Evolutionary conservation across 2,888 invertebrate species (phyloP), one percentile per base, ranked within the genome.

Genomic region (Athalia rosae): DNA sequence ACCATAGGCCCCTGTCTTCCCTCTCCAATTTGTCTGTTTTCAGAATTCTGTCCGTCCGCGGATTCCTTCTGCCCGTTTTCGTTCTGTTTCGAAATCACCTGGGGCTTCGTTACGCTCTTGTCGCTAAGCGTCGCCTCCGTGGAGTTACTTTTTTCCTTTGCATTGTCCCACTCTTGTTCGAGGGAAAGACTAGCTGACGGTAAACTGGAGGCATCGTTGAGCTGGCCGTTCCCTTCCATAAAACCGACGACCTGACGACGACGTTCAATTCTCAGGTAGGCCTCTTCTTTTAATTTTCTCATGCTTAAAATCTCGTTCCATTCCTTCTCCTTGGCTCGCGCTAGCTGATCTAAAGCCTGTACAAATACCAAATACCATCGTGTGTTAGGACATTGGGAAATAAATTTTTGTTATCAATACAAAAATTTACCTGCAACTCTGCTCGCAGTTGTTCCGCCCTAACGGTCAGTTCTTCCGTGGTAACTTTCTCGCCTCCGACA

Each of bases 201-300:
- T 43, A 89, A 78, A 13, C 59, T 50, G 58, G 82, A 3, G 86
- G 86, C 15, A 81, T 74, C 43, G 83, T 77, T 76, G 79, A 81
- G 71, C 77, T 82, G 83, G 48, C 15, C 83, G 64, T 82, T 87
- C 9, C 85, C 86, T 74, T 89, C 88, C 84, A 89, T 88, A 74
- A 85, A 89, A 79, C 86, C 86, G 85, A 94, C 84, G 3, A 95
- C 92, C 83, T 95, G 94, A 84, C 94, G 93, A 83, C 93, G 92
- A 79, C 96, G 92, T 78, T 95, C 91, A 53, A 97, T 90, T 81
- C 96, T 91, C 6, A 95, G 90, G 71, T 95, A 90, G 41, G 96
- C 93, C 86, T 97, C 96, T 86, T 97, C 96, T 90, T 97, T 97
- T 4, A 96, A 92, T 88, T 96, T 96, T 87, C 95, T 95, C 82